Percentiles rank a stretch among this genome's conserved stretches.
Evolutionary conservation across 64 coral and sea anemone species (phyloP).

Genomic region (Pachyseris speciosa): DNA sequence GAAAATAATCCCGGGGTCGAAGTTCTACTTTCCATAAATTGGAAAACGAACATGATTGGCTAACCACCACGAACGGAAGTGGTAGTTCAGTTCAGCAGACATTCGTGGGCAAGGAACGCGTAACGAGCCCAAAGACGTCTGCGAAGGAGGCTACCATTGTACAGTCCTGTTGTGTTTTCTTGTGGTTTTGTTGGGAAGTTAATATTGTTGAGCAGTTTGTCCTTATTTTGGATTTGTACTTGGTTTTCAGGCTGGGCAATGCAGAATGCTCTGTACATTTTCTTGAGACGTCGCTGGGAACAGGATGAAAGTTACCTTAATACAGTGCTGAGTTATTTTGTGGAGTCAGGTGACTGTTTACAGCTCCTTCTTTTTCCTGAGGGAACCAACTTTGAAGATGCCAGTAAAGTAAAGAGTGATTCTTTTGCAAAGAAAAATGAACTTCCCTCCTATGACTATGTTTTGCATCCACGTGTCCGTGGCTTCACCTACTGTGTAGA

Average conservation of each 20-base stretch:
- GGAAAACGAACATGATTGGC: no score
- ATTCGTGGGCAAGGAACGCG: no score
- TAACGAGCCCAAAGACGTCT: no score
- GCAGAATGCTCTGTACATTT: conserved; percentile 96
- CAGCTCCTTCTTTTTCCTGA: conserved; percentile 97
- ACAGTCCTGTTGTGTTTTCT: no score
- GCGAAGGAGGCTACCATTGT: no score
- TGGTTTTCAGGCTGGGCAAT: conserved; percentile 94
- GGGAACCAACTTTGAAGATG: conserved; percentile 81
- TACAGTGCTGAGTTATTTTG: conserved; percentile 84
- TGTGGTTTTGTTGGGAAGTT: no score
- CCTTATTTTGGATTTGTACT: neutral
- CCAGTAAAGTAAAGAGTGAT: conserved; percentile 80
- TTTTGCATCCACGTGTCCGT: conserved; percentile 90
- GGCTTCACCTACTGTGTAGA: conserved; percentile 90
- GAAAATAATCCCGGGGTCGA: no score
- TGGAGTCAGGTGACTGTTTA: conserved; percentile 68
- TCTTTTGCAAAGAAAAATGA: conserved; percentile 95
- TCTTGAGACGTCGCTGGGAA: conserved; percentile 86
- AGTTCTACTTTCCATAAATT: no score
- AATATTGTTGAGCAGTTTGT: no score
- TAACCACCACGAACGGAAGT: no score
- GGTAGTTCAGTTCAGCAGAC: no score
- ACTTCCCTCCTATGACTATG: conserved; percentile 81
- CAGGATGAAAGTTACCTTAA: conserved; percentile 84